Conservation (phyloP, 2,113 vertebrate genomes). For the Crypturellus undulatus region DNA sequence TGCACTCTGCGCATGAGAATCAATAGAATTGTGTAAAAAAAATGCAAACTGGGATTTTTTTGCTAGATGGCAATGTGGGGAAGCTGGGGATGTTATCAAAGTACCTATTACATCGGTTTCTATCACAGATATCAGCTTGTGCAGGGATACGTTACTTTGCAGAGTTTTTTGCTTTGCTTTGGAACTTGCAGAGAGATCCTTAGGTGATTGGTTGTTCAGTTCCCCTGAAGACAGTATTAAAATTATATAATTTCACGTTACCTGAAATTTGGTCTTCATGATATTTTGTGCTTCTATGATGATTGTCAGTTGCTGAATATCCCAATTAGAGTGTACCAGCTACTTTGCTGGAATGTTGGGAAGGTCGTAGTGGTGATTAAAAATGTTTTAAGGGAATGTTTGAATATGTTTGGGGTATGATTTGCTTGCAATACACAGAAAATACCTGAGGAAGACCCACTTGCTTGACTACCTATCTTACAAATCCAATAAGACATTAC, state of each 20-base stretch:
- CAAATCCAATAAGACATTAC: neutral
- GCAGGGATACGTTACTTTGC: neutral
- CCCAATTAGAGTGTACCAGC: neutral
- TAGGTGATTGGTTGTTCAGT: neutral
- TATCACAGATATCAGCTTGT: neutral
- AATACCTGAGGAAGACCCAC: neutral
- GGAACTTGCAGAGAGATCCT: neutral
- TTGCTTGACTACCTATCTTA: neutral
- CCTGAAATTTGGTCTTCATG: neutral
- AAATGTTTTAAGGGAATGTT: neutral
- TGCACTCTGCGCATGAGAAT: neutral
- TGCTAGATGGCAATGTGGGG: neutral
- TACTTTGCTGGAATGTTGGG: neutral
- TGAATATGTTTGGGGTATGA: neutral
- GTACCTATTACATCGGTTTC: neutral
- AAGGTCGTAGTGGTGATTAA: neutral
- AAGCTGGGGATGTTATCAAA: neutral
- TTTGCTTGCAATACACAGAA: neutral
- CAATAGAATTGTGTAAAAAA: neutral
- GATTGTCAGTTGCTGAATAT: neutral
- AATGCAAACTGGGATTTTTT: accelerated
- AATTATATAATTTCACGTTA: neutral
- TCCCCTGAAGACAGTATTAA: neutral
- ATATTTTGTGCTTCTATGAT: neutral
- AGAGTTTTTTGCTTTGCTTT: neutral